Base-by-base conservation (phyloP, 2,113 vertebrate species). In the Larimichthys crocea region DNA sequence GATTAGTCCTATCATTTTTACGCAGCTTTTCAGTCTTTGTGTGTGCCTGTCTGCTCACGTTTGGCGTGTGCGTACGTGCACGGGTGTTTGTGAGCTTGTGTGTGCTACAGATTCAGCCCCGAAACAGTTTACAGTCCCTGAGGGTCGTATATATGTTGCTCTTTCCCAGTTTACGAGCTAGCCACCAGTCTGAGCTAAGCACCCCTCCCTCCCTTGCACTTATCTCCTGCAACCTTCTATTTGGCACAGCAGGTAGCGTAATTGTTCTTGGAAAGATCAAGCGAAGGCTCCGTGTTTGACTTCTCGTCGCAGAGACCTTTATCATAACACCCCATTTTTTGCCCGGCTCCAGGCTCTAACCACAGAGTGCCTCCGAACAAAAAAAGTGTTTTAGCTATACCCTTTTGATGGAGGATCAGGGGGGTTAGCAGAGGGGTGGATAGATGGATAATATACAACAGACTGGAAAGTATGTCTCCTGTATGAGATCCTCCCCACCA, bases 181-280 rank as follows among this genome's bases (percentile, higher is more conserved):
- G 83, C 85, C 85, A 86, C 88, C 81, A 88, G 88, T 74, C 85
- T 82, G 70, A 64, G 72, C 82, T n/a, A 12, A 77, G 65, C 76
- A 57, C 76, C 69, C 66, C 76, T 82, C 26, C 26, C 26, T 5
- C 73, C 76, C 48, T 88, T 31, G 81, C 87, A 91, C 91, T 89
- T 91, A 92, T 89, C 87, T 91, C 76, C 57, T 73, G 55, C 76
- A 87, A 73, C 82, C 81, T 76, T 89, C 79, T 82, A 90, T 91
- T 92, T 91, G 86, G 83, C 88, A 82, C 88, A 90, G 91, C 86
- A 87, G 90, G 91, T 79, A 83, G 76, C 3, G 62, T 80, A 88
- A 92, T 85, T 89, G 90, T 90, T 89, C 86, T 79, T 84, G 73
- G 82, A 90, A 88, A 57, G 82, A 78, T 91, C 85, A 86, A 79